Evolutionary conservation across 2,888 invertebrate species (phyloP).

Genomic region (Cacoxenus indagator): DNA sequence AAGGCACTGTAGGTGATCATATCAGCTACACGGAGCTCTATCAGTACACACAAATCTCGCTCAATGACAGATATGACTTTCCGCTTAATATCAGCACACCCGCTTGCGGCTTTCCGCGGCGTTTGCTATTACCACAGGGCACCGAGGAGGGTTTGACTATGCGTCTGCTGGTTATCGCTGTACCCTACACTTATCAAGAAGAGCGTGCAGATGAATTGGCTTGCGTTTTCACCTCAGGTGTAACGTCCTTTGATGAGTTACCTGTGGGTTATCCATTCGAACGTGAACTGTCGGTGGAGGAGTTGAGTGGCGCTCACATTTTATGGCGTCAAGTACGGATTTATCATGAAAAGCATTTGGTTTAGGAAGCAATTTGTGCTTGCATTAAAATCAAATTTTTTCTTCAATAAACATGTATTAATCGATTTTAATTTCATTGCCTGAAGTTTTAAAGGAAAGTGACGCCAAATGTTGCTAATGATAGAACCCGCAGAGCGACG

Average conservation of each 20-base stretch:
- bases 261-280: conserved; percentile 81
- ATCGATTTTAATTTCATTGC: conserved; percentile 43
- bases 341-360: conserved; percentile 32
- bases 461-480: conserved; percentile 61
- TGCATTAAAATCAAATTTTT: no score
- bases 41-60: conserved; percentile 70
- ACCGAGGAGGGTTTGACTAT: conserved; percentile 74
- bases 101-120: conserved; percentile 74
- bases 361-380: no score
- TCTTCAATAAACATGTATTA: no score
- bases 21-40: conserved; percentile 66
- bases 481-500: conserved; percentile 25
- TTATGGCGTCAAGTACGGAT: conserved; percentile 39
- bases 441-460: conserved; percentile 51
- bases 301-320: conserved; percentile 49
- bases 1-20: conserved; percentile 73
- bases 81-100: conserved; percentile 70
- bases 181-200: conserved; percentile 67
- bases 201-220: conserved; percentile 38
- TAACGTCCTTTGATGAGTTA: conserved; percentile 71
- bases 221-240: conserved; percentile 43
- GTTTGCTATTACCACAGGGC: conserved; percentile 76
- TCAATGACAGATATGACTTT: conserved; percentile 69
- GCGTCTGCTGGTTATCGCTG: conserved; percentile 74
- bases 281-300: conserved; percentile 73